phyloP scores from a whole-genome alignment of 2,113 vertebrate species.

The Rhinopomastus cyanomelas region DNA sequence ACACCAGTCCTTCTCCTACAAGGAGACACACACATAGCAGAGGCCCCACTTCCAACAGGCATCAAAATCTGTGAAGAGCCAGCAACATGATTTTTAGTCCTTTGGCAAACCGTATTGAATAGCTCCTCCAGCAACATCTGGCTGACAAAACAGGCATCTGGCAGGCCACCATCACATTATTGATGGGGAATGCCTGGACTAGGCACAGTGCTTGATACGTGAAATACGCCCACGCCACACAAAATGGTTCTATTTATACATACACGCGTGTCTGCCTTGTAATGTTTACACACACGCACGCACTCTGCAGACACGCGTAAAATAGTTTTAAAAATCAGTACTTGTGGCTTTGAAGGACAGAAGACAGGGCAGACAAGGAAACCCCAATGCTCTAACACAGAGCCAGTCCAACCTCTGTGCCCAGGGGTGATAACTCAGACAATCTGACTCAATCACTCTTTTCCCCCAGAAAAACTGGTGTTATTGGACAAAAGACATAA shows the following conservation, averaged over 20 bases:
- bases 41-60: neutral
- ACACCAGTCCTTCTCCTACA: neutral
- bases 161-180: neutral
- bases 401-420: neutral
- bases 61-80: neutral
- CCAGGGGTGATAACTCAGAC: neutral
- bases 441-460: neutral
- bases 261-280: neutral
- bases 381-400: neutral
- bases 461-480: neutral
- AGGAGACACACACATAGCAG: neutral
- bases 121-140: conserved; percentile 31
- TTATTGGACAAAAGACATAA: neutral
- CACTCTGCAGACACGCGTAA: neutral
- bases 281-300: accelerated
- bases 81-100: neutral
- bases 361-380: neutral
- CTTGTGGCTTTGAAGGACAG: neutral
- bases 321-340: neutral
- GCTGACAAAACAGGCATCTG: neutral
- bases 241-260: no score
- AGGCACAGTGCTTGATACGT: neutral
- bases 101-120: neutral
- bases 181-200: neutral
- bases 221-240: neutral